A percentile compares a stretch with the other conserved stretches of the same genome.
Conservation (phyloP, 2,113 vertebrate species). For the Shinisaurus crocodilurus region DNA sequence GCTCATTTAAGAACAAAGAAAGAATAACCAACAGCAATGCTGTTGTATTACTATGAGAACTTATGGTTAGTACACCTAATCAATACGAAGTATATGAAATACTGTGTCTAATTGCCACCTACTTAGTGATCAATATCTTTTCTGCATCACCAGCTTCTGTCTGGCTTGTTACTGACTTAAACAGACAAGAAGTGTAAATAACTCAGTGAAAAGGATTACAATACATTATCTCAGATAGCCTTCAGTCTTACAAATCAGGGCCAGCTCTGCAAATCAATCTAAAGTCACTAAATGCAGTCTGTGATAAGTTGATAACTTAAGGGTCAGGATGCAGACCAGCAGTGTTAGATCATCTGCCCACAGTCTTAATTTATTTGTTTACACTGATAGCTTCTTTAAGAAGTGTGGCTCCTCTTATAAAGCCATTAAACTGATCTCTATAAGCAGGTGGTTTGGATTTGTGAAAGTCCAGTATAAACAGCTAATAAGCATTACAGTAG, state of each 20-base stretch:
- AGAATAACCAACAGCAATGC: neutral
- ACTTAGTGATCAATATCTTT: conserved; percentile 66
- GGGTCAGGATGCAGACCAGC: neutral
- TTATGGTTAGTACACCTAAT: conserved; percentile 55
- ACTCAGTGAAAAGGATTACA: neutral
- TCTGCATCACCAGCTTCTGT: conserved; percentile 49
- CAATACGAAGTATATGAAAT: conserved; percentile 66
- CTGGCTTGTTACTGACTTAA: conserved; percentile 51
- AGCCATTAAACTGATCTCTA: neutral
- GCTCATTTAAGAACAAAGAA: conserved; percentile 36
- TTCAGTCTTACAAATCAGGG: neutral
- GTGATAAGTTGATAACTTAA: neutral
- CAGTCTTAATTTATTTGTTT: neutral
- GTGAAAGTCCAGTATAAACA: neutral
- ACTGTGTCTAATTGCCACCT: conserved; percentile 54
- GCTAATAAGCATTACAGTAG: neutral
- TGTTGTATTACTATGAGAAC: neutral
- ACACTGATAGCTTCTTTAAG: neutral
- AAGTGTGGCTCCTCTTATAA: neutral
- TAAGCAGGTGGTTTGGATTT: neutral
- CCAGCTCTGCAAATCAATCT: neutral
- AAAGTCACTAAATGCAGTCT: neutral
- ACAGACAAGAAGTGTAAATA: conserved; percentile 24
- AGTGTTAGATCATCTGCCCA: neutral
- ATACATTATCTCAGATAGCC: neutral